These are phyloP conservation scores for Nannospalax galili DNA, from an alignment of 2,113 vertebrate species.

Conservation along the genomic window DNA sequence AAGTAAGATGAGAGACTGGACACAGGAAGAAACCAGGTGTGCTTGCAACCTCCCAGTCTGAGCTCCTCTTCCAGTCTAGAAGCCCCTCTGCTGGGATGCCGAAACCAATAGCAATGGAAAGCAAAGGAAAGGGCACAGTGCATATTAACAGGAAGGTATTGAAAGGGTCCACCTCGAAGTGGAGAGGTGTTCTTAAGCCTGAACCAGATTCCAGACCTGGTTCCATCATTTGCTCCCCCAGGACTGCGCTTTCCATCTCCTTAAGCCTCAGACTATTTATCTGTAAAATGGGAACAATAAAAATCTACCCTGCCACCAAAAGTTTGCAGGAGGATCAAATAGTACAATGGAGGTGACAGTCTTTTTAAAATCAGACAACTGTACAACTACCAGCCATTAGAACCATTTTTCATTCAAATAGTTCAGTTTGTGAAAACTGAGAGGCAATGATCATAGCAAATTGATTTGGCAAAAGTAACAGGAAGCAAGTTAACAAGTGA, in stretches of 20 bases:
- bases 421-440: slow-evolving; percentile 29
- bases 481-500: background rate
- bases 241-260: background rate
- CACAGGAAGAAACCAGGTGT: background rate
- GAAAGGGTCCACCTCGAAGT: no score
- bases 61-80: background rate
- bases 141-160: slow-evolving; percentile 19
- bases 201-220: slow-evolving; percentile 6
- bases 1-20: slow-evolving; percentile 33
- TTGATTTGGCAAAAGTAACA: background rate
- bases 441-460: background rate
- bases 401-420: slow-evolving; percentile 2
- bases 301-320: background rate
- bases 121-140: background rate
- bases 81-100: slow-evolving; percentile 31
- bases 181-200: no score
- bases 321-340: background rate
- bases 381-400: background rate
- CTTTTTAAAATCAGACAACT: slow-evolving; percentile 36
- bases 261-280: background rate
- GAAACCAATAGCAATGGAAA: background rate
- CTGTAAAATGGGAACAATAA: slow-evolving; percentile 54
- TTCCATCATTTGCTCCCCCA: background rate
- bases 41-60: background rate
- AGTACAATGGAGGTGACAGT: background rate